Evolutionary conservation across 2,888 invertebrate species (phyloP), one percentile per base, ranked within the genome.

Genomic region (Ernsta delagoae): DNA sequence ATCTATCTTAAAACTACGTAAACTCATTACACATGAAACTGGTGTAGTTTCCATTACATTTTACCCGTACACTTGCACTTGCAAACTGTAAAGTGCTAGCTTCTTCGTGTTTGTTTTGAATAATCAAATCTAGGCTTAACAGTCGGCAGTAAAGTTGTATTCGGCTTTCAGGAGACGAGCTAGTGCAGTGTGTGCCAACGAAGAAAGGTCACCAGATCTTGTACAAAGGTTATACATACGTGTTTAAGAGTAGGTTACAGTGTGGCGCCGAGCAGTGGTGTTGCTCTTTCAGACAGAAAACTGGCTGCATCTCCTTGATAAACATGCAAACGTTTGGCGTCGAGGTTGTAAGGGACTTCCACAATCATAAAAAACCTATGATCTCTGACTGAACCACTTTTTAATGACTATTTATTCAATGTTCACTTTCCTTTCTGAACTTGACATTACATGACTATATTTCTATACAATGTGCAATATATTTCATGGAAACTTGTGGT

Each of bases 231-330:
- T 93, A 90, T 73, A 93, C 92, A 16, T 93, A 92, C 75, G 83
- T 89, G 62, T 90, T 92, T 74, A 92, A 91, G 80, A 86, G 87
- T 82, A 88, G 86, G 74, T 80, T 92, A 70, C 92, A 89, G 75
- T 92, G 90, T 78, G 92, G 92, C 3, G 88, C 92, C 1, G 92
- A 92, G 71, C 92, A 92, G 77, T 92, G 92, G 92, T 87, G 87
- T 65, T 92, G 92, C 70, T 91, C 92, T 0, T 92, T 83, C 72
- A 81, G 90, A 39, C 92, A 91, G 76, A 92, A 89, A 82, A 92
- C 92, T 77, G 92, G 92, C 78, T 92, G 92, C 80, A 92, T 92
- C 78, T 91, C 90, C 6, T 80, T 88, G 63, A 92, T 92, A 74
- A 92, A 92, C 74, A 92, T 92, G 89, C 91, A 92, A 77, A 83